Evolutionary conservation across 2,113 vertebrate species (phyloP), one percentile per base, ranked within the genome.

Genomic region (Pseudorasbora parva): DNA sequence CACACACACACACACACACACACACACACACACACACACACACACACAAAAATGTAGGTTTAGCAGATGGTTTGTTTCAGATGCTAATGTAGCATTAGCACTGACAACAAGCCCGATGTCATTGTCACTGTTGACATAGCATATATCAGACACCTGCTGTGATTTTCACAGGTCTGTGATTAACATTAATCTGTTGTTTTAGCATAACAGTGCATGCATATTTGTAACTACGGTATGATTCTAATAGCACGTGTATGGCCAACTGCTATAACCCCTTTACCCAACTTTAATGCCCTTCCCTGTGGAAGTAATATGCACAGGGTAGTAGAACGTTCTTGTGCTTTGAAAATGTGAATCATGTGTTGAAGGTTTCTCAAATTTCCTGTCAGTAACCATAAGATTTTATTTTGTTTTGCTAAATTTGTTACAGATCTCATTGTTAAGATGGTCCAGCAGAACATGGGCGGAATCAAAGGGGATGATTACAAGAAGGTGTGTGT

Each of bases 401-500:
- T 66, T 37, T 37, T 1, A 17, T 66, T 66, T 33, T 68, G 6
- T 66, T 84, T 30, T 78, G 14, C 3, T 9, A 12, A 19, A 68
- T 71, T 7, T 88, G 6, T 88, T 87, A 75, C 82, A 94, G 93
- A 94, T 86, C 84, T 94, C 54, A 93, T 94, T 71, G 86, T 94
- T 7, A 88, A 64, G 83, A 82, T 92, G 25, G 87, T 94, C 80
- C 91, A 94, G 72, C 90, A 94, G 89, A 94, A 94, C 87, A 92
- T 91, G 91, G 92, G 93, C 4, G 93, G 92, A 72, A 87, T 94
- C 78, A 94, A 93, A 91, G 21, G 92, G 33, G 88, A 94, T 8
- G 92, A 94, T 76, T 93, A 90, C 88, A 91, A 91, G 81, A 94
- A 93, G 92, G 93, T 94, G 86, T 4, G 88, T 89, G 41, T 71